Conservation (phyloP, 1,140 invertebrate species). For the Caenorhabditis tropicalis region DNA sequence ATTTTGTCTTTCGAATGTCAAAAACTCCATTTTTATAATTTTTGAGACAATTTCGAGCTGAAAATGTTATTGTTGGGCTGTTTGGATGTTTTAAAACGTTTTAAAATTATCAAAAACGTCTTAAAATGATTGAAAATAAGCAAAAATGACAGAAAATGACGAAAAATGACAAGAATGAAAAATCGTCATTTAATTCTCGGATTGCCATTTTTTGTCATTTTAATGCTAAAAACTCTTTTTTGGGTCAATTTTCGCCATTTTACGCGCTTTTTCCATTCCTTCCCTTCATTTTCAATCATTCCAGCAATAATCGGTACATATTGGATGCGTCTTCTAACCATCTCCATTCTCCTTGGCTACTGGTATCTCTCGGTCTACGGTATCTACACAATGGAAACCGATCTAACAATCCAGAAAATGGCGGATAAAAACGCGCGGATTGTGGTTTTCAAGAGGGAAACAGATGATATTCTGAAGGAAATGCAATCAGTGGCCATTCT, state of each 20-base stretch:
- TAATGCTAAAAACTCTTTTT: no score
- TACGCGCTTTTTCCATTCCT: neutral
- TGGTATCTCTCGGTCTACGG: conserved; percentile 50
- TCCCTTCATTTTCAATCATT: neutral
- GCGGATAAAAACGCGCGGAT: conserved; percentile 46
- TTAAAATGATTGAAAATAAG: no score
- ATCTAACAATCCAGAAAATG: conserved; percentile 58
- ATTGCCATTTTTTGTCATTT: no score
- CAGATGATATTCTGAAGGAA: conserved; percentile 52
- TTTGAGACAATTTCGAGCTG: no score
- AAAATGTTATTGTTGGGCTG: no score
- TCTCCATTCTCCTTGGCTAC: conserved; percentile 41
- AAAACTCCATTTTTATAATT: no score
- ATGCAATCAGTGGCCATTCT: conserved; percentile 58
- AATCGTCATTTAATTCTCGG: no score
- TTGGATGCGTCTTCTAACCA: conserved; percentile 10
- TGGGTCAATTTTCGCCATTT: neutral
- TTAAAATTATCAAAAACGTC: no score
- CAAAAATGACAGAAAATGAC: no score
- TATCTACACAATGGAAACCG: conserved; percentile 54
- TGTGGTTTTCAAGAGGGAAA: conserved; percentile 52
- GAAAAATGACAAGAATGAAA: no score
- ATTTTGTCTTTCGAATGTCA: no score
- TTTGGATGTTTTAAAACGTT: no score
- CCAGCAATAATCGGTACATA: neutral